Evolutionary conservation across 2,797 vertebrate genomes (phyloP).

Genomic region (Emydoidea blandingii): DNA sequence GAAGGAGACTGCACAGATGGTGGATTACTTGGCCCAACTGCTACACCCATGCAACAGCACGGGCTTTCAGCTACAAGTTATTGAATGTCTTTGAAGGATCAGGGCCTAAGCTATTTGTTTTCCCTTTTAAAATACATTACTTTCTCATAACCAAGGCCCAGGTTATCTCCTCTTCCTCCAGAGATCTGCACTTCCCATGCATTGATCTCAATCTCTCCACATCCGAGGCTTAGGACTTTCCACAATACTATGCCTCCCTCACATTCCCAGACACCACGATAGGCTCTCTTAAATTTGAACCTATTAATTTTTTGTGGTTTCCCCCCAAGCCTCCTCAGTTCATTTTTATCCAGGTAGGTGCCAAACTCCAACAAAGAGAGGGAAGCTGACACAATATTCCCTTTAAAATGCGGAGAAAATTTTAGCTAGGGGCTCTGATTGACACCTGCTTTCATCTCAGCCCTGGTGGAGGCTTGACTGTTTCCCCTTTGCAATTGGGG

Average conservation of each 20-base stretch:
- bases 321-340: background rate
- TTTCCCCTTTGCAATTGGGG: background rate
- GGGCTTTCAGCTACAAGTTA: background rate
- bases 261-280: background rate
- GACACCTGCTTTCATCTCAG: background rate
- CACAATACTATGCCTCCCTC: background rate
- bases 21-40: background rate
- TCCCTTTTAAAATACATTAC: background rate
- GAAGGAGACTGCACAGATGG: background rate
- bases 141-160: background rate
- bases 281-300: background rate
- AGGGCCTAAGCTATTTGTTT: background rate
- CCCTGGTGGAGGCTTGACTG: rapidly evolving
- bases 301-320: background rate
- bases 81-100: background rate
- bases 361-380: background rate
- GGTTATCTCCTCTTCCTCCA: rapidly evolving
- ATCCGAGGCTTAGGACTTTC: background rate
- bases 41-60: background rate
- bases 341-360: background rate
- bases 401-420: background rate
- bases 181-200: background rate
- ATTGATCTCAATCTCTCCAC: background rate
- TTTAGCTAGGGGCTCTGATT: background rate
- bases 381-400: background rate